Evolutionary conservation across 2,113 vertebrate species (phyloP), one percentile per base, ranked within the genome.

Genomic region (Neodontobutis hainanensis): DNA sequence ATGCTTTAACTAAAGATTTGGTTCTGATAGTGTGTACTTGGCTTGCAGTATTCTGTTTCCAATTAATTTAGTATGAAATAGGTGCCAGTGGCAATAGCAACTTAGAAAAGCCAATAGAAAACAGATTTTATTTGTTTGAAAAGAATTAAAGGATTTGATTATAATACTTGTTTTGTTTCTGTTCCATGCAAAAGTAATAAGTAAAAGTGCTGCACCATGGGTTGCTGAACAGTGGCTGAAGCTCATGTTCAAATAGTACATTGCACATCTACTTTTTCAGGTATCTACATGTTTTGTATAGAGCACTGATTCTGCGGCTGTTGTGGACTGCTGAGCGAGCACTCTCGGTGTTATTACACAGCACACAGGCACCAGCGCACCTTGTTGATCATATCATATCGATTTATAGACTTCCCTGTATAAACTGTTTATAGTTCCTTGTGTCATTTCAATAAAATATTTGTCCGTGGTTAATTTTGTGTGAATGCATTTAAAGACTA

Each of bases 161-260:
- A 68, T 40, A 40, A 55, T 60, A 16, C 53, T 50, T 61, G 50
- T 48, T 77, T 73, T 55, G 68, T 74, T 74, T 65, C 8, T n/a
- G 12, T 11, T 12, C 55, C 69, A 65, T 78, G 38, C 65, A 55
- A 47, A 59, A 50, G 34, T 65, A 4, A 11, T 36, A 42, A 44
- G 36, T 36, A 60, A 48, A 72, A 44, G n/a, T 64, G 69, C 65
- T 65, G 36, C 56, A 70, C 65, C 64, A 78, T 60, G 3, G 5
- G 38, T 40, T 40, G 38, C 38, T 40, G 8, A 69, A 64, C 64
- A 36, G 59, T 53, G 7, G 5, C 53, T 78, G 65, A 11, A 60
- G 59, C 70, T 65, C 60, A 60, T 78, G 69, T 64, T 69, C 70
- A 73, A n/a, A 78, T 34, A n/a, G n/a, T n/a, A 32, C 8, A 38